Conservation (phyloP, 2,797 vertebrate genomes). For the Cichlasoma orientale region DNA sequence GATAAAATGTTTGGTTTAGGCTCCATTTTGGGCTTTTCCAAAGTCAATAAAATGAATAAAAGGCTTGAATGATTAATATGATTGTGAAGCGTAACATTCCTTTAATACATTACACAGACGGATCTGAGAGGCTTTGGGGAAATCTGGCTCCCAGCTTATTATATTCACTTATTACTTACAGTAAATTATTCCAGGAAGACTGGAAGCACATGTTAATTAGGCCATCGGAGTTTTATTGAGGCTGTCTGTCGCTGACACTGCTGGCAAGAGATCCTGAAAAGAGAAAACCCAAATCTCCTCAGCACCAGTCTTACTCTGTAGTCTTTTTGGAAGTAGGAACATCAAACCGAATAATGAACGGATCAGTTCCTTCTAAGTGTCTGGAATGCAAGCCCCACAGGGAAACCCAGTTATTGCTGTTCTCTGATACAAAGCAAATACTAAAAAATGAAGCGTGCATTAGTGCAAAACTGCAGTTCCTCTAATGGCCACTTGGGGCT, state of each 20-base stretch:
- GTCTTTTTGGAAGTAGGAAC: neutral
- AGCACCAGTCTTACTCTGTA: neutral
- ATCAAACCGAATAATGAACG: neutral
- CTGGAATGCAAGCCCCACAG: neutral
- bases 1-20: neutral
- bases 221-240: slow-evolving; percentile 29
- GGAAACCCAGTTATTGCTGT: neutral
- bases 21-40: neutral
- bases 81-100: slow-evolving; percentile 2
- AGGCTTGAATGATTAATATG: slow-evolving; percentile 7
- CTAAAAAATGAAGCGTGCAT: accelerated
- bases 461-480: neutral
- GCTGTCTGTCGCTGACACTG: neutral
- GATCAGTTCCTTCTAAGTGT: neutral
- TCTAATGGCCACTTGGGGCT: neutral
- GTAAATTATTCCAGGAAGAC: slow-evolving; percentile 24
- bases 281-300: neutral
- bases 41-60: slow-evolving; percentile 26
- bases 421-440: neutral
- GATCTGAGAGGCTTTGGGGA: slow-evolving; percentile 20
- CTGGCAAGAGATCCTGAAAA: slow-evolving; percentile 1
- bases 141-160: slow-evolving; percentile 12
- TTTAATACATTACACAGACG: slow-evolving; percentile 25
- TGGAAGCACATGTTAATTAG: slow-evolving; percentile 42
- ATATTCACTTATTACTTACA: slow-evolving; percentile 5